phyloP scores from a whole-genome alignment of 2,797 vertebrate genomes.

The Amblyraja radiata region DNA sequence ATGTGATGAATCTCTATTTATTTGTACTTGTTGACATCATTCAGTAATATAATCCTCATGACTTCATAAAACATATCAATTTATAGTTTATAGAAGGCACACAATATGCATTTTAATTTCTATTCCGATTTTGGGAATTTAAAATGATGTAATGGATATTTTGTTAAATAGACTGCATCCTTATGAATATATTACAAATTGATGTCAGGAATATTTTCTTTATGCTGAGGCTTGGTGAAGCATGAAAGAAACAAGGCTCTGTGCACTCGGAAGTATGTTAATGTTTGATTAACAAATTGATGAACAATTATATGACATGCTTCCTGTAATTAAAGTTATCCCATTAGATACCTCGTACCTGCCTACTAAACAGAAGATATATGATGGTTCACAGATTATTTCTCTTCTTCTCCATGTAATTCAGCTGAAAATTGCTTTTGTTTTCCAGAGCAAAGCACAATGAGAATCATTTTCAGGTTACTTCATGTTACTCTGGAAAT shows the following conservation, averaged over 20 bases:
- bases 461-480: too few relatives aligned
- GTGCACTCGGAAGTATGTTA: not conserved
- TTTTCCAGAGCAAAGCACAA: too few relatives aligned
- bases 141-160: not conserved
- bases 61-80: not conserved
- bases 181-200: not conserved
- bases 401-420: too few relatives aligned
- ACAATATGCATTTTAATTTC: not conserved
- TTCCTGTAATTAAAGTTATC: not conserved
- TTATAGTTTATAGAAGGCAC: not conserved
- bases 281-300: not conserved
- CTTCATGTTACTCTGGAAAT: too few relatives aligned
- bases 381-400: not conserved
- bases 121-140: not conserved
- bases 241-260: not conserved
- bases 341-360: not conserved
- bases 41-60: not conserved
- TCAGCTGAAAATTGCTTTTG: too few relatives aligned
- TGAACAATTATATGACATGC: not conserved
- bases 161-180: not conserved
- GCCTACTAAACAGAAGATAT: not conserved
- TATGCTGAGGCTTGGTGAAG: not conserved
- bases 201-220: not conserved
- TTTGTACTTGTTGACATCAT: not conserved
- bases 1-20: not conserved